Percentiles rank a stretch among this genome's conserved stretches.
phyloP scores from a whole-genome alignment of 2,797 vertebrate genomes.

The Urophycis tenuis region DNA sequence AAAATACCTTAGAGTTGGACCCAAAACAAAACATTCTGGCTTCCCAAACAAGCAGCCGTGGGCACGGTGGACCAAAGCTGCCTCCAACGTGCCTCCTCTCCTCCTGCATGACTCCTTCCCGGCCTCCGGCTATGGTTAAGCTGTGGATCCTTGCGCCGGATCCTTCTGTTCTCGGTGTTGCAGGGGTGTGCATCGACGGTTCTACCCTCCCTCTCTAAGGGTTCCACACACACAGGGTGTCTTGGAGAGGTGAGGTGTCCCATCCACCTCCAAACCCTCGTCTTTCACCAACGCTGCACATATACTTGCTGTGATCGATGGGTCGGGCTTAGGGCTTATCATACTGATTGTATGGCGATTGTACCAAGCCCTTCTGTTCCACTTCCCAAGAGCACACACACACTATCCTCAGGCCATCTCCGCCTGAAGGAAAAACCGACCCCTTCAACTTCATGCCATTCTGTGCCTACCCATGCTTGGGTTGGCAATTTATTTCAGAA shows the following conservation, averaged over 20 bases:
- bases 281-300: not conserved
- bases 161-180: not conserved
- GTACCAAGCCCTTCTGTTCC: not conserved
- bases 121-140: not conserved
- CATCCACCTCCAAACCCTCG: not conserved
- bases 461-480: no score
- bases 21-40: not conserved
- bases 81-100: not conserved
- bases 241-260: no score
- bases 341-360: not conserved
- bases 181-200: not conserved
- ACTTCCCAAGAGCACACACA: not conserved
- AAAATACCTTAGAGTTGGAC: not conserved
- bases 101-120: not conserved
- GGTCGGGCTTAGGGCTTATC: not conserved
- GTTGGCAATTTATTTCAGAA: no score
- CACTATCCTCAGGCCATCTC: not conserved
- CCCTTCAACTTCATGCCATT: not conserved
- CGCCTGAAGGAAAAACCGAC: not conserved
- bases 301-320: not conserved
- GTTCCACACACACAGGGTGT: not conserved
- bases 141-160: not conserved
- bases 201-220: not conserved
- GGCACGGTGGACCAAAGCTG: not conserved
- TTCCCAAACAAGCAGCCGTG: not conserved